Conservation (phyloP, 2,113 vertebrate genomes). For the Cynocephalus volans region DNA sequence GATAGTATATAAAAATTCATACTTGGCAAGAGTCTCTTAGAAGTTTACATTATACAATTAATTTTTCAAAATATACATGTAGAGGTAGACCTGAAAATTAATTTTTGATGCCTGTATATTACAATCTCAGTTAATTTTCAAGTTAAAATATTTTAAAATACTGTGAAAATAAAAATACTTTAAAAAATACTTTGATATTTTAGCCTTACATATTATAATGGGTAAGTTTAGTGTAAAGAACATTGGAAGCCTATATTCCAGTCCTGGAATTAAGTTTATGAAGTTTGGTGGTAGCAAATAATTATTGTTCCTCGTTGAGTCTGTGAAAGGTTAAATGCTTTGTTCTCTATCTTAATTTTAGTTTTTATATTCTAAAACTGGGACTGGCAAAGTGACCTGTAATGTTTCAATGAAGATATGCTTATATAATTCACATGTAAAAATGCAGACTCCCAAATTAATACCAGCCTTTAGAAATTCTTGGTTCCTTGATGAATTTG, state of each 20-base stretch:
- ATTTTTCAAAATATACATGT: conserved; percentile 7
- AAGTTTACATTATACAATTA: not conserved
- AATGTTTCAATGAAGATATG: not conserved
- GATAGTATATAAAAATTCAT: not conserved
- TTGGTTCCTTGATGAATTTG: conserved; percentile 15
- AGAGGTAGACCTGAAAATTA: not conserved
- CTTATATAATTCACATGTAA: not conserved
- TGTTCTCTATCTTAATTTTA: conserved; percentile 8
- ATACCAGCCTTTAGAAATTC: not conserved
- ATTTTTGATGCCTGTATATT: conserved; percentile 7
- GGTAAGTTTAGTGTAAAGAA: not conserved
- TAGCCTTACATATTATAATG: not conserved
- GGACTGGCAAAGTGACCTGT: not conserved
- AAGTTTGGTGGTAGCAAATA: not conserved
- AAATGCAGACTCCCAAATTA: conserved; percentile 23
- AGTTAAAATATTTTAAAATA: conserved; percentile 12
- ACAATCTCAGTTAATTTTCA: not conserved
- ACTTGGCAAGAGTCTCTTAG: not conserved
- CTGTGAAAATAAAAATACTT: not conserved
- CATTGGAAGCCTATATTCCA: not conserved
- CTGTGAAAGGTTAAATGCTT: not conserved
- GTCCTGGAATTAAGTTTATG: not conserved
- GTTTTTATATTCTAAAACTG: not conserved
- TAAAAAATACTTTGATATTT: not conserved
- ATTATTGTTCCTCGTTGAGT: not conserved